These are phyloP conservation scores for Cheilosia grossa DNA, from an alignment of 2,888 invertebrate species.

Conservation along the genomic window DNA sequence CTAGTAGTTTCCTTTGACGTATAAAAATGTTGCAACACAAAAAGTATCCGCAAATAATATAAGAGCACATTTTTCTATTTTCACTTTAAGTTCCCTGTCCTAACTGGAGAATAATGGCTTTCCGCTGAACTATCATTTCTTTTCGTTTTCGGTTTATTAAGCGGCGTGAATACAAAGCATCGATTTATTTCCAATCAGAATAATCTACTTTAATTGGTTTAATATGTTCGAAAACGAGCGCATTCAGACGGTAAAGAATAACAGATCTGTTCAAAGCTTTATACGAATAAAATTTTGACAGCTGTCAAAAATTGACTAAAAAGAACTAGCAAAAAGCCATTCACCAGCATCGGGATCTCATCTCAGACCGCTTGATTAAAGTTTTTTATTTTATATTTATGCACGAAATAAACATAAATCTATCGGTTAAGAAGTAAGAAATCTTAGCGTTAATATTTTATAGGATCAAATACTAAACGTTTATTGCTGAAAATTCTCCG, in stretches of 20 bases:
- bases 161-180: too few species aligned
- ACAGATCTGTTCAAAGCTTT: slow-evolving; percentile 32
- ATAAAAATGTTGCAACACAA: too few species aligned
- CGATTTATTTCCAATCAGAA: too few species aligned
- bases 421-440: slow-evolving; percentile 13
- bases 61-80: too few species aligned
- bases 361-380: slow-evolving; percentile 64
- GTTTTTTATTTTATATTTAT: slow-evolving; percentile 63
- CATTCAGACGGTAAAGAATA: neutral
- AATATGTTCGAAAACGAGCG: neutral
- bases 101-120: too few species aligned
- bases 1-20: too few species aligned
- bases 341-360: slow-evolving; percentile 64
- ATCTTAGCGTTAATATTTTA: neutral
- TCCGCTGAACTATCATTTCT: too few species aligned
- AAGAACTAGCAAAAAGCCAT: slow-evolving; percentile 66
- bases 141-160: too few species aligned
- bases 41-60: too few species aligned
- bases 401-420: slow-evolving; percentile 56
- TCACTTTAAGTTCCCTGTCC: too few species aligned
- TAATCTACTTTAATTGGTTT: too few species aligned
- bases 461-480: neutral
- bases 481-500: slow-evolving; percentile 14
- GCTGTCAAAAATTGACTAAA: slow-evolving; percentile 58
- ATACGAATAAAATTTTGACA: slow-evolving; percentile 50